Percentiles rank a stretch among this genome's conserved stretches.
These are phyloP conservation scores for Glandiceps talaboti DNA, from an alignment of 53 echinoderm and acorn worm species.

Conservation along the genomic window DNA sequence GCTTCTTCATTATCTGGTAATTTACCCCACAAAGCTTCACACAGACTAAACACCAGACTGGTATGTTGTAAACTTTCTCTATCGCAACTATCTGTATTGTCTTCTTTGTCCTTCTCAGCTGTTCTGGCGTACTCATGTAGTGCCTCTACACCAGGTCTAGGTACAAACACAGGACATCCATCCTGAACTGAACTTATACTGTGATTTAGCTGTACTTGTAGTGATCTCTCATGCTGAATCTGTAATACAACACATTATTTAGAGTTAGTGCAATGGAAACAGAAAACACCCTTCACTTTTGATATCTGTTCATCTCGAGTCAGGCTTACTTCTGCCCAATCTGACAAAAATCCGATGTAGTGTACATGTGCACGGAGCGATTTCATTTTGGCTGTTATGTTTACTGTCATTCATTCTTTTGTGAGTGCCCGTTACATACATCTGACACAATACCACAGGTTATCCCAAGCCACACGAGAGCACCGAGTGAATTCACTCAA, in stretches of 20 bases:
- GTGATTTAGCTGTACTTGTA: conserved; percentile 58
- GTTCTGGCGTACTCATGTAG: conserved; percentile 58
- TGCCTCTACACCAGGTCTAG: conserved; percentile 52
- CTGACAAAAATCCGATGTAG: too few species aligned
- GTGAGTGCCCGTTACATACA: too few species aligned
- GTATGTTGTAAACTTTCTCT: conserved; percentile 48
- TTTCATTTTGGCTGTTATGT: too few species aligned
- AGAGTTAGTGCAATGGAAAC: not conserved
- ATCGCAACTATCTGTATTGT: conserved; percentile 32
- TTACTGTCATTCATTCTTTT: too few species aligned
- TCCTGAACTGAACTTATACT: conserved; percentile 44
- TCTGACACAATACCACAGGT: too few species aligned
- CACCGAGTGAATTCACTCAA: too few species aligned
- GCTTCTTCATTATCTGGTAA: conserved; percentile 51
- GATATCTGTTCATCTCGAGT: too few species aligned
- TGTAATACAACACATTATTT: too few species aligned
- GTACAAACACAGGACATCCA: conserved; percentile 71
- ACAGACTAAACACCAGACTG: conserved; percentile 61
- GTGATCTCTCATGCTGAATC: conserved; percentile 35
- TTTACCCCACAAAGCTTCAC: conserved; percentile 84
- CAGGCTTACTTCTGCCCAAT: too few species aligned
- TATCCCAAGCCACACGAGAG: too few species aligned
- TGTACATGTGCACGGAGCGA: too few species aligned
- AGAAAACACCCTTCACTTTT: too few species aligned
- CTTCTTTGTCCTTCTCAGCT: conserved; percentile 41